Conservation (phyloP, 1,140 invertebrate genomes). For the Notospermus geniculatus region DNA sequence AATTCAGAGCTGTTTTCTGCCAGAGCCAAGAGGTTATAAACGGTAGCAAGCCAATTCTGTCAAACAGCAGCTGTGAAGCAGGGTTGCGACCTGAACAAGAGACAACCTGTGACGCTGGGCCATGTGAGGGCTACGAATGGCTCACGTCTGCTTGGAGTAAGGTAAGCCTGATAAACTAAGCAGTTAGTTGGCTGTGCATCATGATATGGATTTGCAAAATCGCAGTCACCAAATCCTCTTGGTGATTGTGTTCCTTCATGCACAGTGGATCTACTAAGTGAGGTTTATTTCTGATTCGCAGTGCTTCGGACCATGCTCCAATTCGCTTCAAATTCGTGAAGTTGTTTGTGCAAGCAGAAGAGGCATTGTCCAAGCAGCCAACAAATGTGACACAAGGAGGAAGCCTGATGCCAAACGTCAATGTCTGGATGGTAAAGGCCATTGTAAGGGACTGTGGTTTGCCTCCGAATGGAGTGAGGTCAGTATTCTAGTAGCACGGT, state of each 20-base stretch:
- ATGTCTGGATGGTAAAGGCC: background rate
- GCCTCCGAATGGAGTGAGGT: conserved; percentile 9
- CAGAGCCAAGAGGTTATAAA: background rate
- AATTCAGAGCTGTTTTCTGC: background rate
- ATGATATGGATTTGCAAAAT: too few species aligned
- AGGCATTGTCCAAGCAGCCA: background rate
- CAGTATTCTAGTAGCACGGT: background rate
- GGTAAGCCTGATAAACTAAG: background rate
- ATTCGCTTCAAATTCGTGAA: background rate
- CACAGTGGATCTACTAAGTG: background rate
- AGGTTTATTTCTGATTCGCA: background rate
- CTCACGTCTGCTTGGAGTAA: background rate
- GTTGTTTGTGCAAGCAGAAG: conserved; percentile 1
- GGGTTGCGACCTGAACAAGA: background rate
- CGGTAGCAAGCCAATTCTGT: background rate
- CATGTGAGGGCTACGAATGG: conserved; percentile 6
- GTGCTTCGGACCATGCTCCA: background rate
- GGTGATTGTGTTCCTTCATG: too few species aligned
- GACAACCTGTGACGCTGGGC: background rate
- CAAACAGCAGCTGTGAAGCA: conserved; percentile 1
- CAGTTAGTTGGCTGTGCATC: background rate
- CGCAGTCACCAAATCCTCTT: too few species aligned
- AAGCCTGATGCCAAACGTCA: background rate
- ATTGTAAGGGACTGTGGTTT: conserved; percentile 4
- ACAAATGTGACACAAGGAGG: background rate